Conservation (phyloP, 2,113 vertebrate genomes). For the Burhinus oedicnemus region DNA sequence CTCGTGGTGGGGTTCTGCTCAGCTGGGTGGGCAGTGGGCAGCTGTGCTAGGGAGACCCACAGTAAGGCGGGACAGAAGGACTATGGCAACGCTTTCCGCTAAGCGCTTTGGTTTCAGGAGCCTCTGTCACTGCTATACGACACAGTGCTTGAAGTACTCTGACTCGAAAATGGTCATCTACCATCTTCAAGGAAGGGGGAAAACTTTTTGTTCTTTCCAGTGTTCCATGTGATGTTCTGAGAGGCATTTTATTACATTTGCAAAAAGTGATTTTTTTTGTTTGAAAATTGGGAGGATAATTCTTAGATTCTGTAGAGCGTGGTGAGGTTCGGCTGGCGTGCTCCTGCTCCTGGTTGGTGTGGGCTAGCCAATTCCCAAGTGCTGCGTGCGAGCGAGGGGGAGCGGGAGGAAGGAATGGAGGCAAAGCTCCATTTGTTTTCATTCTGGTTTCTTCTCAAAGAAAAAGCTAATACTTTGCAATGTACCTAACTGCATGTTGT, state of each 20-base stretch:
- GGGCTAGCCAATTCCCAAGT: not conserved
- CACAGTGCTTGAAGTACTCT: not conserved
- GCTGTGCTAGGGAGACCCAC: not conserved
- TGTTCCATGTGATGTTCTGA: not conserved
- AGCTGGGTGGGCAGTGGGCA: not conserved
- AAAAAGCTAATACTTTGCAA: rapidly evolving
- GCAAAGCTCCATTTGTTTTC: not conserved
- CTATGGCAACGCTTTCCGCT: not conserved
- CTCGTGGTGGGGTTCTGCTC: not conserved
- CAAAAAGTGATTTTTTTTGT: not conserved
- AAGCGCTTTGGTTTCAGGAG: not conserved
- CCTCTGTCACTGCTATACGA: not conserved
- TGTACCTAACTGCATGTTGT: not conserved
- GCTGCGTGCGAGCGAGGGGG: not conserved
- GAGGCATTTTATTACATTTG: not conserved
- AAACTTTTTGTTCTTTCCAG: no score
- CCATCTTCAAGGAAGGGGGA: not conserved
- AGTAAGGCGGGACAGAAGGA: not conserved
- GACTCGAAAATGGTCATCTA: not conserved
- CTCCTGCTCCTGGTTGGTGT: not conserved
- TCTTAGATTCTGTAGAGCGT: not conserved
- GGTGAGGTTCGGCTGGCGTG: not conserved
- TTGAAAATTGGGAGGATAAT: not conserved
- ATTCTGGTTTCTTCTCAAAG: not conserved
- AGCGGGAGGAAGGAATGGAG: not conserved